Percentiles rank a stretch among this genome's conserved stretches.
Conservation (phyloP, 2,113 vertebrate genomes). For the Sinocyclocheilus grahami region DNA sequence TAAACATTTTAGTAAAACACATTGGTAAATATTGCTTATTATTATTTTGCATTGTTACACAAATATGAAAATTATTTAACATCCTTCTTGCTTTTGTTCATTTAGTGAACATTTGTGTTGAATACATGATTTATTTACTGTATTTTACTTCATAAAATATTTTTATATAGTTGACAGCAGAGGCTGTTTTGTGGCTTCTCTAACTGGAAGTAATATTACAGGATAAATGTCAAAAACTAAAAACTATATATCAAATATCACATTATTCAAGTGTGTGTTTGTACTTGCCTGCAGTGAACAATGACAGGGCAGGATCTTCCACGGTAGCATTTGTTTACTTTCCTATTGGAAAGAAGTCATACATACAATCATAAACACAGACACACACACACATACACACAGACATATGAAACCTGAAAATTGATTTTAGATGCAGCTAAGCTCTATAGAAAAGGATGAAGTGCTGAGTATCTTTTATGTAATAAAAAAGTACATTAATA, state of each 20-base stretch:
- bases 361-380: slow-evolving; percentile 53
- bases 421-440: background rate
- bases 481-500: background rate
- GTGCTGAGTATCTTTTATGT: background rate
- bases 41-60: background rate
- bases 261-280: background rate
- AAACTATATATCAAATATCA: background rate
- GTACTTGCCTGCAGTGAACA: slow-evolving; percentile 97
- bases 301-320: slow-evolving; percentile 97
- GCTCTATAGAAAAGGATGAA: background rate
- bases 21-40: no score
- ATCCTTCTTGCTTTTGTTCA: background rate
- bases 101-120: background rate
- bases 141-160: background rate
- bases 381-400: slow-evolving; percentile 13
- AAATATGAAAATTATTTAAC: background rate
- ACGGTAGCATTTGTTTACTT: slow-evolving; percentile 99
- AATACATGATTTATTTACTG: background rate
- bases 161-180: background rate
- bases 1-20: no score
- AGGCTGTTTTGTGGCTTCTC: background rate
- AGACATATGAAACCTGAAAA: background rate
- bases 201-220: slow-evolving; percentile 1
- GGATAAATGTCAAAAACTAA: no score
- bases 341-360: slow-evolving; percentile 86